Evolutionary conservation across 2,113 vertebrate species (phyloP).

Genomic region (Amia ocellicauda): DNA sequence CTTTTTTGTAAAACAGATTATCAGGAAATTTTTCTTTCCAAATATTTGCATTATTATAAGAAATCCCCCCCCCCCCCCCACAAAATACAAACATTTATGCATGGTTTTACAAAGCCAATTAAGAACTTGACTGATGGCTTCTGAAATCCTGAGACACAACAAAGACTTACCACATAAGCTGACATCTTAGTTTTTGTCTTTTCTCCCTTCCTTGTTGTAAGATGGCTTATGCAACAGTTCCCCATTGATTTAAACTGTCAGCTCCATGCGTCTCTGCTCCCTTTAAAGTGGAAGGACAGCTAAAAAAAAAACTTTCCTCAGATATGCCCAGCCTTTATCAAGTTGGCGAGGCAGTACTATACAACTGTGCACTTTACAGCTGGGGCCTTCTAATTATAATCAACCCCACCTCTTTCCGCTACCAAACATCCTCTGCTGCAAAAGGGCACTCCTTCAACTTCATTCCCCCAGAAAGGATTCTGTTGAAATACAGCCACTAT

Average conservation of each 20-base stretch:
- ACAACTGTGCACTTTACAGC: background rate
- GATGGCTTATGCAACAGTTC: constrained; percentile 1
- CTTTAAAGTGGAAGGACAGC: too few relatives aligned
- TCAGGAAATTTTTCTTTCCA: too few relatives aligned
- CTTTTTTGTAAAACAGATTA: too few relatives aligned
- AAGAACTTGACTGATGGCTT: too few relatives aligned
- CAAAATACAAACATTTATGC: too few relatives aligned
- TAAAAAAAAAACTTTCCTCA: background rate
- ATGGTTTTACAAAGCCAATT: too few relatives aligned
- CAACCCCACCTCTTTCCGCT: background rate
- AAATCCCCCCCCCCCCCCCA: too few relatives aligned
- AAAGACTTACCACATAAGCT: background rate
- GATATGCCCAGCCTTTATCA: background rate
- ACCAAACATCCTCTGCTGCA: background rate
- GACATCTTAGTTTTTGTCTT: background rate
- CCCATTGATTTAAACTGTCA: too few relatives aligned
- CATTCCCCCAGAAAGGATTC: too few relatives aligned
- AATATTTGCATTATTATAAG: too few relatives aligned
- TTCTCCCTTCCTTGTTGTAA: background rate
- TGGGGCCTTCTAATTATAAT: background rate
- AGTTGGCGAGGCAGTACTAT: background rate
- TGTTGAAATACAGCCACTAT: too few relatives aligned
- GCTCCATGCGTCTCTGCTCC: background rate
- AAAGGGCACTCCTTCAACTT: too few relatives aligned
- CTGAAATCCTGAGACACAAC: background rate